Evolutionary conservation across 2,888 invertebrate species (phyloP), one percentile per base, ranked within the genome.

Genomic region (Onthophagus sagittarius): DNA sequence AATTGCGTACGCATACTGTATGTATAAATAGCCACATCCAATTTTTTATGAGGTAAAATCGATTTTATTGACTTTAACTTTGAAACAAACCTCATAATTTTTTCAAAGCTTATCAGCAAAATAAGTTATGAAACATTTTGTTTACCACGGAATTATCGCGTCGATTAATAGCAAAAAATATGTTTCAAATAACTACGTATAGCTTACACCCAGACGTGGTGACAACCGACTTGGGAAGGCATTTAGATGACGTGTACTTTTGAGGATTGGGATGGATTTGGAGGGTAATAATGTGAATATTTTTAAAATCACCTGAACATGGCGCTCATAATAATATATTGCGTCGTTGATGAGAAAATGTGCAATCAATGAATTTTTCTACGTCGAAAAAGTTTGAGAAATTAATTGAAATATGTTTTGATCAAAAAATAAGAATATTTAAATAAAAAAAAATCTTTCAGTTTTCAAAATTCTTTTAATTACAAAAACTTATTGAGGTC

Each of bases 271-370:
- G 86, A 7, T 79, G 78, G 63, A 62, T 89, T 0, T 81, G 88
- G 63, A 81, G 84, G 0, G 75, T 84, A 7, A 0, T 88, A 0
- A 5, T 83, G 0, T 79, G 80, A 0, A 89, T 88, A 0, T 89
- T 91, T 78, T 84, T 89, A 74, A 90, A 91, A 82, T 86, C 86
- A 0, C 87, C 90, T 0, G 87, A 88, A 76, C 87, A 89, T 75
- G 94, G 94, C 1, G 93, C 94, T 0, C 94, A 94, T 84, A 93
- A 89, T 89, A 0, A 88, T 94, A 73, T 89, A 93, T 82, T 94
- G 93, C 80, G 88, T 92, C 0, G 85, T 92, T 0, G 90, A 91
- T 76, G 91, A 92, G 76, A 88, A 91, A 77, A 89, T 89, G 82
- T 83, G 7, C 85, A 86, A 75, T 90, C 91, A 1, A 85, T 83